Percentiles rank a stretch among this genome's conserved stretches.
phyloP scores from a whole-genome alignment of 2,797 vertebrate species.

The Thamnophis elegans region DNA sequence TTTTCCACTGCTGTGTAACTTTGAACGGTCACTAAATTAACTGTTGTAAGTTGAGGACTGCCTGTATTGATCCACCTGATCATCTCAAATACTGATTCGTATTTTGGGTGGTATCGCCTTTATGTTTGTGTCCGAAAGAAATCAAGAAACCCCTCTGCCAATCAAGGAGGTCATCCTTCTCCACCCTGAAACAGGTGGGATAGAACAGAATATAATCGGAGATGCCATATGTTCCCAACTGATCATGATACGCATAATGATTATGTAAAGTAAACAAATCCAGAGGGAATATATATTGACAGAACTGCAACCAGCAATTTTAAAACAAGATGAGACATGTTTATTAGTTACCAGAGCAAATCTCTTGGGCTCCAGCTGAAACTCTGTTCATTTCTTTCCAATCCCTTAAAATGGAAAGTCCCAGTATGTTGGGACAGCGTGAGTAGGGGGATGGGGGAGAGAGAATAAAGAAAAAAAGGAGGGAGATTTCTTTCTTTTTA shows the following conservation, averaged over 20 bases:
- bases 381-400: neutral
- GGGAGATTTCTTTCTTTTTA: neutral
- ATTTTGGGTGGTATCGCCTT: neutral
- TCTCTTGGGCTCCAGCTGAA: neutral
- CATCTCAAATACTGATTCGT: neutral
- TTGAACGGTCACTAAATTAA: no score
- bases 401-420: neutral
- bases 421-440: neutral
- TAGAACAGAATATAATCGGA: neutral
- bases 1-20: no score
- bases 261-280: neutral
- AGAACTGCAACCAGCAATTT: neutral
- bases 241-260: neutral
- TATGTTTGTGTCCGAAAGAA: neutral
- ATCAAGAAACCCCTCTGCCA: neutral
- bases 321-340: neutral
- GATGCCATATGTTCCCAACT: neutral
- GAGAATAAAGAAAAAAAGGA: neutral
- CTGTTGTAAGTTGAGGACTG: no score
- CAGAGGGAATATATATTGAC: neutral
- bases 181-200: neutral
- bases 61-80: neutral
- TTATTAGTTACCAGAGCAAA: neutral
- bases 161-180: neutral
- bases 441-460: rapidly evolving